Evolutionary conservation across 2,888 invertebrate genomes (phyloP).

Genomic region (Melikaiella ostensackeni): DNA sequence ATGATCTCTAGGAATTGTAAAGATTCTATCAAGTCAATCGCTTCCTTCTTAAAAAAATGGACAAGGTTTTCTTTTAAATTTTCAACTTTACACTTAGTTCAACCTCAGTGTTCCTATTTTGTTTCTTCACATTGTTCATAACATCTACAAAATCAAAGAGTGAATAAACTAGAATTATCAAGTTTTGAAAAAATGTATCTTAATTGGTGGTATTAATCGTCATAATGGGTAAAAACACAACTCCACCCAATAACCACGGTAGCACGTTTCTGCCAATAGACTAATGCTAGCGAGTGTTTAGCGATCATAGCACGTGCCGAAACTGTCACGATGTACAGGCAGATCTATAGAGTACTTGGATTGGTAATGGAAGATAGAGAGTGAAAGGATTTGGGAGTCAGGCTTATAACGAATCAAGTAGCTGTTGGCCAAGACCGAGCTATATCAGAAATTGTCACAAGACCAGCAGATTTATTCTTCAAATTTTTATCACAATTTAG

Average conservation of each 20-base stretch:
- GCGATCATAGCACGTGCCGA: slow-evolving; percentile 60
- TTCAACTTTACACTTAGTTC: background rate
- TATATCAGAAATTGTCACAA: slow-evolving; percentile 3
- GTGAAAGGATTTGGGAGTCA: slow-evolving; percentile 16
- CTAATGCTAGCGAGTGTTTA: slow-evolving; percentile 62
- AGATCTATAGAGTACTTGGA: slow-evolving; percentile 61
- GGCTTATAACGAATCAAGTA: slow-evolving; percentile 26
- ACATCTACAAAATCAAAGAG: background rate
- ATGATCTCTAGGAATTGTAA: background rate
- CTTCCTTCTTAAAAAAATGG: slow-evolving; percentile 1
- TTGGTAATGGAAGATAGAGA: slow-evolving; percentile 45
- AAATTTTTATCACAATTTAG: background rate
- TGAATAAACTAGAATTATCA: background rate
- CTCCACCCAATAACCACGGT: slow-evolving; percentile 45
- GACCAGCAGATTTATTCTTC: background rate
- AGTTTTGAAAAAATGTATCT: background rate
- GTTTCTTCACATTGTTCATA: background rate
- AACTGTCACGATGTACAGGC: slow-evolving; percentile 64
- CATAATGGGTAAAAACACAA: background rate
- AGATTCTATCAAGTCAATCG: background rate
- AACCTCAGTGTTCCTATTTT: slow-evolving; percentile 2
- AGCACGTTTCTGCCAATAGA: slow-evolving; percentile 54
- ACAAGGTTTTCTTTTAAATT: background rate
- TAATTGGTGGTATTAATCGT: slow-evolving; percentile 26
- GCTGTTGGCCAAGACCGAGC: slow-evolving; percentile 23